Conservation (phyloP, 2,113 vertebrate species). For the Megaceryle torquata region DNA sequence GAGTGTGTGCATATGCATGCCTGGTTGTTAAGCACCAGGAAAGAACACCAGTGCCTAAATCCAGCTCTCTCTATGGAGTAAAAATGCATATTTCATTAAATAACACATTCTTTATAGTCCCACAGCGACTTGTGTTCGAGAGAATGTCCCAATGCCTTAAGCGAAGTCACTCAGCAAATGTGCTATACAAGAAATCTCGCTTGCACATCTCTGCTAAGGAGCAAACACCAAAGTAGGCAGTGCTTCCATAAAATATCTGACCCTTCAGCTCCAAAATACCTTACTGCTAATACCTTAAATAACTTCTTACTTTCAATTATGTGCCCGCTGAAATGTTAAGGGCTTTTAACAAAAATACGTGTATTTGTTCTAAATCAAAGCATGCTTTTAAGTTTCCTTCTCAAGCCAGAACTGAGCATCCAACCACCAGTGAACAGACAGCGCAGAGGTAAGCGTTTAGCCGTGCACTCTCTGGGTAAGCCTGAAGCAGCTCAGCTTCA, state of each 20-base stretch:
- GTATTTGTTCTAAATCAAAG: neutral
- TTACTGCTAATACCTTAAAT: neutral
- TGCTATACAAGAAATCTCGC: neutral
- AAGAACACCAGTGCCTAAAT: neutral
- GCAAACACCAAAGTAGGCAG: neutral
- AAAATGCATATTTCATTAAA: neutral
- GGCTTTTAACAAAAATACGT: neutral
- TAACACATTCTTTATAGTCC: neutral
- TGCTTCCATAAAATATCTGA: neutral
- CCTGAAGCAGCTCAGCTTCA: neutral
- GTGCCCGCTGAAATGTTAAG: neutral
- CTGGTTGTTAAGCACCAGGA: neutral
- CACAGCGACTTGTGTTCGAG: neutral
- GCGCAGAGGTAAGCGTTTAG: no score
- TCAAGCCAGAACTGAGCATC: neutral
- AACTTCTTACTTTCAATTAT: neutral
- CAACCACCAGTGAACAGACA: neutral
- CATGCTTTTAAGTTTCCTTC: neutral
- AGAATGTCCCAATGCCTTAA: neutral
- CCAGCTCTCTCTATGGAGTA: neutral
- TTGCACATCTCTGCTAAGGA: neutral
- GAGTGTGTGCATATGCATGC: neutral
- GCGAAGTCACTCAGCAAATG: neutral
- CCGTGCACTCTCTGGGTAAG: rapidly evolving
- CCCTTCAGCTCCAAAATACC: neutral